Percentiles rank a stretch among this genome's conserved stretches.
These are phyloP conservation scores for Drosophila koepferae DNA, from an alignment of 2,888 invertebrate species.

Conservation along the genomic window DNA sequence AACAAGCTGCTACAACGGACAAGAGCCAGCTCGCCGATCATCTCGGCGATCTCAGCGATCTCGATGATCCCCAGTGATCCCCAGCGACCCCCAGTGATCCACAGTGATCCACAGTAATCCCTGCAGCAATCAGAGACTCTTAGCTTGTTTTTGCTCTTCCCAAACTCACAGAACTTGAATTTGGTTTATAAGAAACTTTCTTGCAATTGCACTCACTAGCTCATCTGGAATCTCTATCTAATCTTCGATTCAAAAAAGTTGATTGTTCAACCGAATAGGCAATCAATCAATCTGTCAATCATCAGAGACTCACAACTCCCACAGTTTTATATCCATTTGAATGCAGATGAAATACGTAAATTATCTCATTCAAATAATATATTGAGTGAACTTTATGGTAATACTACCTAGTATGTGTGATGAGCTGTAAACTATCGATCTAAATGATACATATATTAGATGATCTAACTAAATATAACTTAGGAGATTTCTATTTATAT, in stretches of 20 bases:
- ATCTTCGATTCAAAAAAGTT: not conserved
- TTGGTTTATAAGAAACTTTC: not conserved
- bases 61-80: not conserved
- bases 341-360: too few relatives aligned
- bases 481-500: constrained; percentile 2
- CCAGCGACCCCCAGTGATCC: not conserved
- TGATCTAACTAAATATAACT: constrained; percentile 4
- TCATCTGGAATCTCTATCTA: not conserved
- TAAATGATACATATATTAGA: not conserved
- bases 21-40: constrained; percentile 18
- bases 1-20: constrained; percentile 48
- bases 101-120: not conserved
- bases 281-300: not conserved
- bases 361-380: not conserved
- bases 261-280: not conserved
- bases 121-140: not conserved
- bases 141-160: constrained; percentile 16
- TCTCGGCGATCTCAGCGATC: constrained; percentile 27
- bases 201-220: not conserved
- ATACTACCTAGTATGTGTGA: not conserved
- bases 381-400: not conserved
- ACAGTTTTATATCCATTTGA: not conserved
- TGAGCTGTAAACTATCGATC: not conserved
- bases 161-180: not conserved
- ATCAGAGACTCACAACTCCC: not conserved